These are phyloP conservation scores for Sebastolobus alascanus DNA, from an alignment of 2,797 vertebrate genomes.

Conservation along the genomic window DNA sequence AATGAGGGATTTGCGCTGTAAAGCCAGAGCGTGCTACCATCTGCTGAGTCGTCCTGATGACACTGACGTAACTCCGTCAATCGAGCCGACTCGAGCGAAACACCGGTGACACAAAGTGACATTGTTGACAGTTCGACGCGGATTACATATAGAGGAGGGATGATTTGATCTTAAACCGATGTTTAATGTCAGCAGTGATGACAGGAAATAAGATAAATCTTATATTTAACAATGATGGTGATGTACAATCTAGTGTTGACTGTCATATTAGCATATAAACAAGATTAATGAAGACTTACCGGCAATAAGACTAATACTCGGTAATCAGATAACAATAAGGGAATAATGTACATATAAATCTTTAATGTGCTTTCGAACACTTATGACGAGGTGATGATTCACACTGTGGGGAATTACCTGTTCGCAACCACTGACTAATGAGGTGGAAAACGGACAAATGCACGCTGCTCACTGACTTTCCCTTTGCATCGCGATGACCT, in stretches of 20 bases:
- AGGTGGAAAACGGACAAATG: constrained; percentile 25
- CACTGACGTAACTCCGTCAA: constrained; percentile 42
- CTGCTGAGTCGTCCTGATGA: constrained; percentile 61
- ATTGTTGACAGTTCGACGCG: neutral
- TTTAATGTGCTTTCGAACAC: constrained; percentile 1
- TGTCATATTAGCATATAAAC: neutral
- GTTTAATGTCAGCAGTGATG: neutral
- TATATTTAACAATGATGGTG: neutral
- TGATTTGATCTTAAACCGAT: neutral
- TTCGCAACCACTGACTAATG: constrained; percentile 42
- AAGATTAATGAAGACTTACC: neutral
- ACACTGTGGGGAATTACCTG: constrained; percentile 58
- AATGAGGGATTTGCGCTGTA: constrained; percentile 60
- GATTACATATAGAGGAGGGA: neutral
- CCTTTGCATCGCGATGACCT: constrained; percentile 33
- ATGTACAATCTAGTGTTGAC: neutral
- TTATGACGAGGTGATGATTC: constrained; percentile 46
- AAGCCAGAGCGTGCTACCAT: constrained; percentile 53
- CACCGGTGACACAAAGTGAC: neutral
- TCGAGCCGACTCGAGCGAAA: constrained; percentile 14
- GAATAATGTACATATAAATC: neutral
- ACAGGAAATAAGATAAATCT: neutral
- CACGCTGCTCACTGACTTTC: constrained; percentile 28
- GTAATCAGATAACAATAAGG: neutral
- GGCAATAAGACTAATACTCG: neutral